Evolutionary conservation across 2,888 invertebrate species (phyloP), one percentile per base, ranked within the genome.

Genomic region (Rhagonycha lutea): DNA sequence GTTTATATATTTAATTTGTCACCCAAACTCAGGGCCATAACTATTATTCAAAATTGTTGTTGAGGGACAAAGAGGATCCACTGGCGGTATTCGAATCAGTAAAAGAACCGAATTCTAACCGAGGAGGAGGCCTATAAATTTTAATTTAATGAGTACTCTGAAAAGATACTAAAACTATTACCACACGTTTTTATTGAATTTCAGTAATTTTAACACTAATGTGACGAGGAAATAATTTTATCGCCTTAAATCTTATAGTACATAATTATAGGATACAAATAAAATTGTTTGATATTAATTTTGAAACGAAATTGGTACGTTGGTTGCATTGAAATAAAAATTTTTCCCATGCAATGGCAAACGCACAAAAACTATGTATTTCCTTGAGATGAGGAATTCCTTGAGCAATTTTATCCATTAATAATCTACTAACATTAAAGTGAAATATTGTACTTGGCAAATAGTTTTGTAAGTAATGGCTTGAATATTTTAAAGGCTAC

Each of bases 1-100:
- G 63, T 65, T 65, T 65, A 65, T 65, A 65, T 65, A 65, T 65
- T 65, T 65, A 65, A 65, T 65, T 65, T 65, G 63, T 65, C 63
- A 65, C 63, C 63, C 26, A 65, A 65, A 65, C 63, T 65, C 63
- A 65, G 24, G 63, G 63, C 63, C 63, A 26, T 65, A 65, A 26
- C 63, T 23, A 65, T 65, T 65, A 65, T 26, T 65, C 63, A 65
- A 65, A 65, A 65, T 65, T 26, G 24, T 26, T 26, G 63, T 24
- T 62, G 62, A 62, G 62, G 26, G 63, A 65, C 63, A 65, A 26
- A 65, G 26, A 47, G 47, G 47, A 65, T 62, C 14, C n/a, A 65
- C 18, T 10, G 63, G 23, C 63, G 63, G 63, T 65, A 65, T 65
- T 23, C 26, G 63, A 26, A 65, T 24, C 23, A 26, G 63, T 65